These are phyloP conservation scores for Lasioglossum zephyrum DNA, from an alignment of 2,888 invertebrate genomes.

Conservation along the genomic window DNA sequence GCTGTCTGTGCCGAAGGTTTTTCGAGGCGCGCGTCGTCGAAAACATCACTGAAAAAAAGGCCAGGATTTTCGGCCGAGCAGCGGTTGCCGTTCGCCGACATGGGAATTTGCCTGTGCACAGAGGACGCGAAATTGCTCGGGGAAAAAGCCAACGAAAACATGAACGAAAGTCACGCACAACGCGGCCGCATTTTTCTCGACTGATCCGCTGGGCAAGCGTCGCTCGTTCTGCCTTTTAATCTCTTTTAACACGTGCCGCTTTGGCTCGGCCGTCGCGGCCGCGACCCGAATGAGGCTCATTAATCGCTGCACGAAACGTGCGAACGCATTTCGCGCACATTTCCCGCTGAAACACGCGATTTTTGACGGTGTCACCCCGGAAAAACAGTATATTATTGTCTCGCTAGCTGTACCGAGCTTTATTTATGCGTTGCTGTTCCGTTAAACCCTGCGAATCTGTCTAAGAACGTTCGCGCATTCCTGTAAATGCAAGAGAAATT, in stretches of 20 bases:
- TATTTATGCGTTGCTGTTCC: not conserved
- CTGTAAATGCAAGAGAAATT: not conserved
- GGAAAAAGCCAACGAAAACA: not conserved
- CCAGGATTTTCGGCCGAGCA: not conserved
- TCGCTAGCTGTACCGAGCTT: not conserved
- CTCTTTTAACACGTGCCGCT: slow-evolving; percentile 43
- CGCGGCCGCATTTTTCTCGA: slow-evolving; percentile 44
- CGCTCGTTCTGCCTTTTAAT: slow-evolving; percentile 52
- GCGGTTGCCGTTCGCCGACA: not conserved
- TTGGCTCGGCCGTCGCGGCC: slow-evolving; percentile 14
- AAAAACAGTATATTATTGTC: not conserved
- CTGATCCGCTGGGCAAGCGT: slow-evolving; percentile 51
- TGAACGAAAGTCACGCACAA: slow-evolving; percentile 14
- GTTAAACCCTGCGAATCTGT: not conserved
- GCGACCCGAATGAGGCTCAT: slow-evolving; percentile 44
- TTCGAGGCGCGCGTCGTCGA: not conserved
- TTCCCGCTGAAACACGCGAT: not conserved
- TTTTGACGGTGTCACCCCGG: not conserved
- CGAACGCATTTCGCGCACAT: slow-evolving; percentile 7
- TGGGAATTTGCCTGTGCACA: not conserved
- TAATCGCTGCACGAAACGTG: slow-evolving; percentile 43
- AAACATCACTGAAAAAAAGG: not conserved
- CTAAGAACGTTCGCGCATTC: not conserved
- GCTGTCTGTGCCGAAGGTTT: not conserved
- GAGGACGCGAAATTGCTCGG: slow-evolving; percentile 15